Base-by-base conservation (phyloP, 2,797 vertebrate species). In the Spinibarbus caldwelli region DNA sequence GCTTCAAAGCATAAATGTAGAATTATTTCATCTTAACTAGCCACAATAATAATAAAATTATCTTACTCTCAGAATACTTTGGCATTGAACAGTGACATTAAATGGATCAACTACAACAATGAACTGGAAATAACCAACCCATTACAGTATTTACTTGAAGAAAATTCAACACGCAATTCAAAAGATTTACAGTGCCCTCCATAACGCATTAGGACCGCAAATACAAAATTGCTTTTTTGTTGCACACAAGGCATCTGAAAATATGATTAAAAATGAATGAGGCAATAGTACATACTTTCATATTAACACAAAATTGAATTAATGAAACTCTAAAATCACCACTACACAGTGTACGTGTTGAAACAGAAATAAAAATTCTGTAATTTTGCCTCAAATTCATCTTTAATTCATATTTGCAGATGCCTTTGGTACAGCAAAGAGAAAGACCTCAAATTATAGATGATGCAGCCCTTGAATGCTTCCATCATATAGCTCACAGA, bases 31-130 rank as follows among this genome's bases (percentile, higher is more conserved):
- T 45, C 26, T 31, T 45, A 47, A 47, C 41, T 14, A 34, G 77
- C 3, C 41, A 79, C 41, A 47, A 66, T 66, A 23, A 29, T 43
- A 41, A 45, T 45, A 19, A 7, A 43, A 45, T 64, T 0, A 23
- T 34, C 38, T 78, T 43, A 62, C 57, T 19, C 17, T 78, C 19
- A 38, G 34, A 70, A 70, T 70, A 81, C 79, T 81, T 81, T 70
- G 79, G 79, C 64, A 38, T 80, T 26, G 14, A 38, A 68, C 78
- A 49, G 23, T 49, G 4, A 81, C 9, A 34, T 36, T 47, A 66
- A 15, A 64, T 49, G n/a, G 23, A 54, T 49, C 41, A 34, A 62
- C 21, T 34, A 82, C 70, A 21, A 62, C 26, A 59, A 36, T 47
- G 10, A 7, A 73, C 26, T 73, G 12, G 62, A 73, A 80, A 36